Evolutionary conservation across 2,113 vertebrate genomes (phyloP).

Genomic region (Aphelocoma coerulescens): DNA sequence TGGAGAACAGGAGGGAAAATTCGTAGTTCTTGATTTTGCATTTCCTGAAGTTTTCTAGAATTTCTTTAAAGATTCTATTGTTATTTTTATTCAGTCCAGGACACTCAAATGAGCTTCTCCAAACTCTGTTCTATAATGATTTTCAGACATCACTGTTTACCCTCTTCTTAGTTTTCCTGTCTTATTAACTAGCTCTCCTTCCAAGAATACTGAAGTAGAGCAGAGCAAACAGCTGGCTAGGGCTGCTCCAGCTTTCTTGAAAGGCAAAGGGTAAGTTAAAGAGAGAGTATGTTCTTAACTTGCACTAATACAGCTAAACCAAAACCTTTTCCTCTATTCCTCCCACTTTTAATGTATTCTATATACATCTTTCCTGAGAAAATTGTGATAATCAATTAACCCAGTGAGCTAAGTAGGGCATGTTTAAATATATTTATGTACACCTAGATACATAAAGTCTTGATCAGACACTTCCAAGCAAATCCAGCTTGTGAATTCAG

Average conservation of each 20-base stretch:
- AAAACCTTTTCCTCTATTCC: not conserved
- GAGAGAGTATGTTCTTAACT: constrained; percentile 49
- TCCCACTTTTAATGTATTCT: not conserved
- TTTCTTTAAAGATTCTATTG: not conserved
- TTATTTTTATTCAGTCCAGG: not conserved
- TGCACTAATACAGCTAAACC: constrained; percentile 70
- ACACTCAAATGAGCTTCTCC: not conserved
- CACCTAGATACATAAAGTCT: not conserved
- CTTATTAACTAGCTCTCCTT: constrained; percentile 85
- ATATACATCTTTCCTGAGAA: not conserved
- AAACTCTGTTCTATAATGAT: constrained; percentile 36
- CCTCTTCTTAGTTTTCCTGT: constrained; percentile 78
- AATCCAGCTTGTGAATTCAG: constrained; percentile 10
- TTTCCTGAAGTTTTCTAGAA: not conserved
- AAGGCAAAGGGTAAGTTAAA: constrained; percentile 93
- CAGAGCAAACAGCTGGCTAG: constrained; percentile 86
- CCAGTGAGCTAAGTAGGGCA: not conserved
- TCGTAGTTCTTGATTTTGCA: not conserved
- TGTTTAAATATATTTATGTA: not conserved
- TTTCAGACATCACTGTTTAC: constrained; percentile 58
- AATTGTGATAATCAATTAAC: constrained; percentile 60
- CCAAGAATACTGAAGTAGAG: constrained; percentile 84
- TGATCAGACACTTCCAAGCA: not conserved
- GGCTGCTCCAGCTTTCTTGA: constrained; percentile 90
- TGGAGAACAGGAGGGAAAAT: not conserved